Evolutionary conservation across 2,797 vertebrate species (phyloP).

Genomic region (Parauchenoglanis ngamensis): DNA sequence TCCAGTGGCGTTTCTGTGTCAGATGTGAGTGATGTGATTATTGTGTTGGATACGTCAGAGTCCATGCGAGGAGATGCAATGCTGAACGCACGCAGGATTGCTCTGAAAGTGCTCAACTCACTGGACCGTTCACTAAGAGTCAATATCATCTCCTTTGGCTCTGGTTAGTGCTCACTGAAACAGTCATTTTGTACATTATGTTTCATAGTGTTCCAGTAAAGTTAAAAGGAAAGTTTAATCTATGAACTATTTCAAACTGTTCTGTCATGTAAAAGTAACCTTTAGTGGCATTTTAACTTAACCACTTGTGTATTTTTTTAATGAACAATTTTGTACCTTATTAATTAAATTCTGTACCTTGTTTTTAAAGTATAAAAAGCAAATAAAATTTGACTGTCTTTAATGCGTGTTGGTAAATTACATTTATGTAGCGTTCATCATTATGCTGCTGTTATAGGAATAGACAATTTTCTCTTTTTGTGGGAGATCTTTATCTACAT

Average conservation of each 20-base stretch:
- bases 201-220: background rate
- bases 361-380: background rate
- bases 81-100: constrained; percentile 72
- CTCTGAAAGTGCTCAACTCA: constrained; percentile 69
- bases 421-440: background rate
- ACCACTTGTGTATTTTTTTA: background rate
- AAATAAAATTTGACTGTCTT: background rate
- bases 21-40: constrained; percentile 68
- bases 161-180: constrained; percentile 66
- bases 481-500: background rate
- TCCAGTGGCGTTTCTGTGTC: constrained; percentile 12
- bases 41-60: constrained; percentile 82
- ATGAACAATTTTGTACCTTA: background rate
- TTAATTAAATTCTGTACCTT: background rate
- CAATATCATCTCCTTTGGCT: constrained; percentile 81
- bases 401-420: background rate
- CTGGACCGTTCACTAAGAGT: constrained; percentile 64
- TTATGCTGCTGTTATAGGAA: background rate
- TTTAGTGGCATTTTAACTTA: background rate
- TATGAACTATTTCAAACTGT: background rate
- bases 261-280: background rate
- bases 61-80: constrained; percentile 80
- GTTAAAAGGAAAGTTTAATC: background rate
- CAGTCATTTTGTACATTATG: background rate
- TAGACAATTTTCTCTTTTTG: background rate